phyloP scores from a whole-genome alignment of 23 tunicate species.

The Halocynthia aurantium region DNA sequence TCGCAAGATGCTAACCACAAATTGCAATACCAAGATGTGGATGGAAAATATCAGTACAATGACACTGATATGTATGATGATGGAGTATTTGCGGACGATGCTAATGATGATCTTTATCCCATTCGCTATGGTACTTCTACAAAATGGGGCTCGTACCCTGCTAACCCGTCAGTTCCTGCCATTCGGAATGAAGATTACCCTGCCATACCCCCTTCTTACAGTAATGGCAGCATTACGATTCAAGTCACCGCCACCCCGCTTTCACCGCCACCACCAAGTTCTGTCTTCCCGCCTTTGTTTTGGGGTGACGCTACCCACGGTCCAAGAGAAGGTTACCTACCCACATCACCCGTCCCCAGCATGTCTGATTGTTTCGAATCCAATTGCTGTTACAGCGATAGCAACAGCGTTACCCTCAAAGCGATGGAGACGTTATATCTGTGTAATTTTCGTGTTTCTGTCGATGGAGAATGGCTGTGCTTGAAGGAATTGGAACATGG shows the following conservation, averaged over 20 bases:
- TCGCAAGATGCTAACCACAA: background rate
- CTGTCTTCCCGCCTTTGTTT: slow-evolving; percentile 31
- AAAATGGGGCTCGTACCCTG: slow-evolving; percentile 32
- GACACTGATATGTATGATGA: slow-evolving; percentile 1
- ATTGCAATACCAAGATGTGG: background rate
- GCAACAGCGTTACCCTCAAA: slow-evolving; percentile 70
- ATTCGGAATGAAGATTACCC: background rate
- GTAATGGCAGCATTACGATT: background rate
- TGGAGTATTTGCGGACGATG: background rate
- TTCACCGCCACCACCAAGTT: slow-evolving; percentile 23
- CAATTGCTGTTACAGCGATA: slow-evolving; percentile 52
- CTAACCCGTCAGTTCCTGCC: background rate
- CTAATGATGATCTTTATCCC: slow-evolving; percentile 57
- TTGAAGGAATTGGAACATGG: slow-evolving; percentile 36
- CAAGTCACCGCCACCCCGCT: slow-evolving; percentile 25
- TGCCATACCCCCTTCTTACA: slow-evolving; percentile 7
- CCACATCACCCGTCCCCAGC: slow-evolving; percentile 33
- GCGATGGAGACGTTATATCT: slow-evolving; percentile 75
- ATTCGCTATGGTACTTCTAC: slow-evolving; percentile 54
- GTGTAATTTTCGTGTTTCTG: slow-evolving; percentile 67
- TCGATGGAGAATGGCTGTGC: slow-evolving; percentile 80
- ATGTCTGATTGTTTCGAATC: slow-evolving; percentile 32
- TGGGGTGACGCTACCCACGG: slow-evolving; percentile 70
- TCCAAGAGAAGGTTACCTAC: slow-evolving; percentile 7
- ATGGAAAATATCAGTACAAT: background rate